A percentile compares a stretch with the other conserved stretches of the same genome.
Evolutionary conservation across 2,113 vertebrate species (phyloP).

Genomic region (Cnemophilus loriae): DNA sequence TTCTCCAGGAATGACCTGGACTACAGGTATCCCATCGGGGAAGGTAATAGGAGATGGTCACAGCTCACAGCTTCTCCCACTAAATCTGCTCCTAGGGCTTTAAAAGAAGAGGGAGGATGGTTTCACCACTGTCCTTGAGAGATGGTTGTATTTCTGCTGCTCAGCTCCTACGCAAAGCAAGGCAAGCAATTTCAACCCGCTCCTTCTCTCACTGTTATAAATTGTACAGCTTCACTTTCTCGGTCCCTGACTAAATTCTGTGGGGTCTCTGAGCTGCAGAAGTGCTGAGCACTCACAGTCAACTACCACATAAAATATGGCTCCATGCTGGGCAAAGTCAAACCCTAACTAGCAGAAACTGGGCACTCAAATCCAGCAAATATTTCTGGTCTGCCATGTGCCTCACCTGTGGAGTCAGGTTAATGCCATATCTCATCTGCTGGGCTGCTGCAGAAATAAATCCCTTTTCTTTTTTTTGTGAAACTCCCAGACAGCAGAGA

Average conservation of each 20-base stretch:
- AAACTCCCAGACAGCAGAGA: not conserved
- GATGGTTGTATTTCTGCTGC: not conserved
- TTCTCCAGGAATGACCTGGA: not conserved
- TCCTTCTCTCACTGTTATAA: not conserved
- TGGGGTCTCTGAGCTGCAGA: not conserved
- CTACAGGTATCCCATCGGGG: not conserved
- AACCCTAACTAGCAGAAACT: not conserved
- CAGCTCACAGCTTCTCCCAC: not conserved
- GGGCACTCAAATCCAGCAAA: not conserved
- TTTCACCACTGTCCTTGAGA: not conserved
- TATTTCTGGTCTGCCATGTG: not conserved
- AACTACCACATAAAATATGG: not conserved
- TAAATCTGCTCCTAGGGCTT: not conserved
- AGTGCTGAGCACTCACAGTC: slow-evolving; percentile 4
- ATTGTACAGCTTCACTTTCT: slow-evolving; percentile 3
- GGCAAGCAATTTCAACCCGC: not conserved
- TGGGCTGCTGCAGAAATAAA: not conserved
- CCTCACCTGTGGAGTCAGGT: not conserved
- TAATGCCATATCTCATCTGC: not conserved
- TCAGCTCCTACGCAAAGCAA: slow-evolving; percentile 4
- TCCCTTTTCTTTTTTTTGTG: not conserved
- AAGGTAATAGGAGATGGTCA: not conserved
- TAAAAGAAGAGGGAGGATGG: not conserved
- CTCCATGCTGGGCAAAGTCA: not conserved
- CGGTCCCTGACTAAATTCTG: not conserved